Evolutionary conservation across 2,113 vertebrate species (phyloP).

Genomic region (Channa argus): DNA sequence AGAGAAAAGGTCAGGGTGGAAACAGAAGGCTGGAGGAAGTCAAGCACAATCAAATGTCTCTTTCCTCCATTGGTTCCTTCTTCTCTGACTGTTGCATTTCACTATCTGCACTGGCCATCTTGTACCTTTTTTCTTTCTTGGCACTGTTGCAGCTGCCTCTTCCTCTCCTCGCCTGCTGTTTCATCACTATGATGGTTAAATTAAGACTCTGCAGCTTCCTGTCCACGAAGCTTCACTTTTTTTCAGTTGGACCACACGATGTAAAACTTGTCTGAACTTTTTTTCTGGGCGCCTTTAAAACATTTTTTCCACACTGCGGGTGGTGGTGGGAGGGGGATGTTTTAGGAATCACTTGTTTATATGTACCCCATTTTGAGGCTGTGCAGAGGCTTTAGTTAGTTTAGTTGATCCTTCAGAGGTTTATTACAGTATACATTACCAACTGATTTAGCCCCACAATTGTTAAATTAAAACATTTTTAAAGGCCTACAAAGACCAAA

Average conservation of each 20-base stretch:
- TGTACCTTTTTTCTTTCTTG: background rate
- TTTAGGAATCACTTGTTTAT: too few species aligned
- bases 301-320: too few species aligned
- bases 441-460: too few species aligned
- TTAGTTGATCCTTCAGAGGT: too few species aligned
- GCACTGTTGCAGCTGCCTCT: background rate
- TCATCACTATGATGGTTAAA: background rate
- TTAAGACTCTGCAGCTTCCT: constrained; percentile 14
- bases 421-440: too few species aligned
- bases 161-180: background rate
- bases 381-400: too few species aligned
- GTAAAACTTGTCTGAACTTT: background rate
- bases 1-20: background rate
- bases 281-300: too few species aligned
- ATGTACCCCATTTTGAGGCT: too few species aligned
- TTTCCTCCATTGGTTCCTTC: background rate
- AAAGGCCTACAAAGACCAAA: too few species aligned
- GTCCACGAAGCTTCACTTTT: background rate
- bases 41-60: background rate
- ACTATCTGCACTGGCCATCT: background rate
- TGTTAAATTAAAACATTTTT: too few species aligned
- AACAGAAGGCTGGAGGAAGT: background rate
- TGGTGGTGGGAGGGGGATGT: too few species aligned
- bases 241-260: background rate
- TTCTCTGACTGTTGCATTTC: background rate